Base-by-base conservation (phyloP, 2,888 invertebrate species). In the Acanthosepion lycidas region DNA sequence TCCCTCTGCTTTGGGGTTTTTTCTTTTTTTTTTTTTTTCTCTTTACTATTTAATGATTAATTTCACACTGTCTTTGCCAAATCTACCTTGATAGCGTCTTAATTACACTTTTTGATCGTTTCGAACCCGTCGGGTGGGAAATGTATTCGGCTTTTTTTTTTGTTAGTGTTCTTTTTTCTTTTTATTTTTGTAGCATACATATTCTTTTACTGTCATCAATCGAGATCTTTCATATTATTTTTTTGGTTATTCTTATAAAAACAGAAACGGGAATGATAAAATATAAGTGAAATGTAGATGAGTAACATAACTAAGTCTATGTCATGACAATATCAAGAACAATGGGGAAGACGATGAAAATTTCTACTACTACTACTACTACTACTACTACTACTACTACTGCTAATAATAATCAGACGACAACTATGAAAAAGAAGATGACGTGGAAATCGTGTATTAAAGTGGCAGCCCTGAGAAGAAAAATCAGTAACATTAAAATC, bases 31-130 rank as follows among this genome's bases (percentile, higher is more conserved):
- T 42, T 42, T 42, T 42, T 3, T 42, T 3, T 42, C 42, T 78
- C 78, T 78, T n/a, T 9, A n/a, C 78, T n/a, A n/a, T 78, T 78
- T 78, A 78, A 78, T 28, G 28, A 78, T 78, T 78, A 78, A 78
- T 78, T 78, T 78, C 78, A n/a, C 78, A 78, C 78, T 78, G 78
- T 78, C 78, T 78, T 78, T 9, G 28, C n/a, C 78, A 78, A 28
- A 78, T 28, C 78, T 78, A 78, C 78, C 78, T 78, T 78, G 78
- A 78, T 78, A 78, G n/a, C 28, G 78, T 78, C 78, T 78, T 78
- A 78, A 78, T 78, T 78, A 78, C 78, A 78, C 78, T 78, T 78
- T 78, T 78, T 78, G n/a, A 78, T 78, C 78, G n/a, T 9, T 78
- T 78, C 78, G 28, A 12, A 78, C 78, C 78, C 78, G 78, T 78